phyloP scores from a whole-genome alignment of 2,113 vertebrate species.

The Ciconia maguari region DNA sequence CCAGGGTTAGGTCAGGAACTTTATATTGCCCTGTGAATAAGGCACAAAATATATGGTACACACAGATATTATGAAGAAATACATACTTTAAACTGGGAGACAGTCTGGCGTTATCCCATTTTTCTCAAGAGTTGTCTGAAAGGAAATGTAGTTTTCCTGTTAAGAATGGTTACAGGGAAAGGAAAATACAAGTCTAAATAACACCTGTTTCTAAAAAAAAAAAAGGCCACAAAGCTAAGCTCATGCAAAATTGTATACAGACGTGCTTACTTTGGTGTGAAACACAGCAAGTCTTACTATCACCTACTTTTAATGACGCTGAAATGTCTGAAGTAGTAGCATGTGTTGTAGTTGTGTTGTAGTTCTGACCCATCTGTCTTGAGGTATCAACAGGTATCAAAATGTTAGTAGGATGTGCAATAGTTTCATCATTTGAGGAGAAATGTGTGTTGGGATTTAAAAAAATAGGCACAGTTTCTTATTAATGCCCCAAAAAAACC shows the following conservation, averaged over 20 bases:
- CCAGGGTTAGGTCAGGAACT: not conserved
- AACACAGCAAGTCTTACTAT: not conserved
- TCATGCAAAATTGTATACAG: not conserved
- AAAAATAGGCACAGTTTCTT: not conserved
- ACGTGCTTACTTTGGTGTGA: not conserved
- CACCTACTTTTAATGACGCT: not conserved
- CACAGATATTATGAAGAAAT: no score
- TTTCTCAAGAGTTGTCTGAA: not conserved
- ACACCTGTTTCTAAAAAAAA: not conserved
- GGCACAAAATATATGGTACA: accelerated
- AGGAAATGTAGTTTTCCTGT: not conserved
- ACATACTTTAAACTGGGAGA: not conserved
- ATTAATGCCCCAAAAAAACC: not conserved
- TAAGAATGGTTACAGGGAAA: not conserved
- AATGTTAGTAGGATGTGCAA: not conserved
- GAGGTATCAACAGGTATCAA: not conserved
- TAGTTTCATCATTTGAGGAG: not conserved
- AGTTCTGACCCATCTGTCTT: no score
- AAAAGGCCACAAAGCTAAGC: not conserved
- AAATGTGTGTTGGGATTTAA: not conserved
- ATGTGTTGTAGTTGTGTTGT: no score
- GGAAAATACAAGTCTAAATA: not conserved
- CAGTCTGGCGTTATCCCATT: not conserved
- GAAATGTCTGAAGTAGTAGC: not conserved
- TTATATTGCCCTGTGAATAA: accelerated